phyloP scores from a whole-genome alignment of 1,140 invertebrate species.

The Lepidurus packardi region DNA sequence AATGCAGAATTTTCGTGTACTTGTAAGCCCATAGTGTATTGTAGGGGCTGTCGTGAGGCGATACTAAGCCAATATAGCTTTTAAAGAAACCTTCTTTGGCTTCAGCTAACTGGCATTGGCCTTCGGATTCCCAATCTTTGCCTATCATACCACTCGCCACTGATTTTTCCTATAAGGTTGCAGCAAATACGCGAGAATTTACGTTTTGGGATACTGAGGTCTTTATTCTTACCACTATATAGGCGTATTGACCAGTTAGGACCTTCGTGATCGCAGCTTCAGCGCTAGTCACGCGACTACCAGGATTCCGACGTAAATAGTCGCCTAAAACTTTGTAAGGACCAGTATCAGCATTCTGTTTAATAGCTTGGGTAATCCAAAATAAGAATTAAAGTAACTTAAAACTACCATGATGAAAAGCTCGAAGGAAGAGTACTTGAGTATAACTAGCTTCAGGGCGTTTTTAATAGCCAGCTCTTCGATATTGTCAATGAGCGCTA shows the following conservation, averaged over 20 bases:
- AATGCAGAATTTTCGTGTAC: background rate
- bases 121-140: constrained; percentile 38
- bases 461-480: constrained; percentile 36
- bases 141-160: constrained; percentile 40
- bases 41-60: too few relatives aligned
- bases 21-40: too few relatives aligned
- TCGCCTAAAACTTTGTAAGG: background rate
- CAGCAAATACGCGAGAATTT: background rate
- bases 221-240: constrained; percentile 27
- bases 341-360: background rate
- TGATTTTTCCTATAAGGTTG: constrained; percentile 40
- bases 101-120: constrained; percentile 39
- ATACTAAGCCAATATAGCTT: constrained; percentile 1
- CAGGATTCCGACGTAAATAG: background rate
- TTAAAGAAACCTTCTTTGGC: constrained; percentile 41
- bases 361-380: too few relatives aligned
- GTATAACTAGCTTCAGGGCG: background rate
- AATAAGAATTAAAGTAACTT: too few relatives aligned
- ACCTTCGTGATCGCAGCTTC: constrained; percentile 36
- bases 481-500: constrained; percentile 36
- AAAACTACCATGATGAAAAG: background rate
- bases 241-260: constrained; percentile 39
- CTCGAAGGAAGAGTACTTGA: background rate
- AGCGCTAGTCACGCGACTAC: constrained; percentile 36
- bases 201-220: background rate